These are phyloP conservation scores for Himalopsyche phryganea DNA, from an alignment of 1,140 invertebrate species.

Conservation along the genomic window DNA sequence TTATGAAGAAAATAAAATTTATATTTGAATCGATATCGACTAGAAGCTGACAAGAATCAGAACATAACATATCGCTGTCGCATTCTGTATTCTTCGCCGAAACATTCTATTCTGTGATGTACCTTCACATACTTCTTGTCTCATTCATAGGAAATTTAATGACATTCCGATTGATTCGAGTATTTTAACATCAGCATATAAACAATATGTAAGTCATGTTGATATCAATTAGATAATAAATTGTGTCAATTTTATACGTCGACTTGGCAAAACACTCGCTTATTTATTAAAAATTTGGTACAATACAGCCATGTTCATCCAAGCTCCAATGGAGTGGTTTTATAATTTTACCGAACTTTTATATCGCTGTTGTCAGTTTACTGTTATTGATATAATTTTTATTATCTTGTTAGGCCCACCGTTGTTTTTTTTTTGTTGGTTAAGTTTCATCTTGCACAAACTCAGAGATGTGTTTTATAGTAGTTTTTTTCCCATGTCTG, in stretches of 20 bases:
- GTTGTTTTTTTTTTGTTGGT: neutral
- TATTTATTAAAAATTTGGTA: neutral
- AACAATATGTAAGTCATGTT: slow-evolving; percentile 1
- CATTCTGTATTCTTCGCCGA: no score
- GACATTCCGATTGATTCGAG: no score
- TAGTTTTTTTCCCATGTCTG: no score
- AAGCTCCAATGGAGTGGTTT: neutral
- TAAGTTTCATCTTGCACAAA: neutral
- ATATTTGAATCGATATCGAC: no score
- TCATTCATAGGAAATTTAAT: no score
- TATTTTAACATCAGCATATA: no score
- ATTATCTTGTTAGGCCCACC: neutral
- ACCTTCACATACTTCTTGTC: no score
- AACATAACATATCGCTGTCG: no score
- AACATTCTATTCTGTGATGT: no score
- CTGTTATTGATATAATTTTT: slow-evolving; percentile 11
- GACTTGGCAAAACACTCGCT: neutral
- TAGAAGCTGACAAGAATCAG: no score
- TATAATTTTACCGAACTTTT: slow-evolving; percentile 1
- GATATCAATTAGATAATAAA: neutral
- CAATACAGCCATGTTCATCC: no score
- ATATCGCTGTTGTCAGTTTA: slow-evolving; percentile 20
- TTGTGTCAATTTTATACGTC: neutral
- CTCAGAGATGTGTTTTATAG: slow-evolving; percentile 3
- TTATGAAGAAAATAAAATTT: no score